These are phyloP conservation scores for Tuta absoluta DNA, from an alignment of 2,888 invertebrate species.

Conservation along the genomic window DNA sequence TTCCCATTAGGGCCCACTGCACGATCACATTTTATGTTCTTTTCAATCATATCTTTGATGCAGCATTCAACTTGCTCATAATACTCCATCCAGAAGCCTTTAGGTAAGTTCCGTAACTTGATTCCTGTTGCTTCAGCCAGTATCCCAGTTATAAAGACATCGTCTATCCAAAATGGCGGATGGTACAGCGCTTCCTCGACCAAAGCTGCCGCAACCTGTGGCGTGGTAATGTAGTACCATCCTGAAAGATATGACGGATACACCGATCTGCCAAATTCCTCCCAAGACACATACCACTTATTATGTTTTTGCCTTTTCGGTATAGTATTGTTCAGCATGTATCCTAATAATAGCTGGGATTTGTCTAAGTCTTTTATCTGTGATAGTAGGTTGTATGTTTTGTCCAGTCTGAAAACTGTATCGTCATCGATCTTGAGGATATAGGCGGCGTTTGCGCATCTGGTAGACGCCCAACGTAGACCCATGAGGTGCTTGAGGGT, in stretches of 20 bases:
- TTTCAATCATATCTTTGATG: constrained; percentile 81
- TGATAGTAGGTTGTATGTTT: constrained; percentile 54
- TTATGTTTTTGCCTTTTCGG: constrained; percentile 85
- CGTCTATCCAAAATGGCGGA: constrained; percentile 96
- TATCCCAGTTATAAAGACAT: constrained; percentile 92
- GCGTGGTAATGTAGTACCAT: constrained; percentile 90
- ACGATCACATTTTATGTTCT: constrained; percentile 84
- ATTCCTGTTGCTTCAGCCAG: constrained; percentile 82
- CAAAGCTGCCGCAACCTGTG: constrained; percentile 81
- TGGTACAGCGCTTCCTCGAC: constrained; percentile 76
- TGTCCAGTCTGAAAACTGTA: constrained; percentile 86
- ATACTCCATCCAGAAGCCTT: constrained; percentile 18
- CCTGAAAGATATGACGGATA: constrained; percentile 92
- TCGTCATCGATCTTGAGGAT: constrained; percentile 92
- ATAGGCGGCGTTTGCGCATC: constrained; percentile 82
- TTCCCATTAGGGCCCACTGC: constrained; percentile 90
- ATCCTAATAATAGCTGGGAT: constrained; percentile 81
- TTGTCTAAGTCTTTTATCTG: constrained; percentile 35
- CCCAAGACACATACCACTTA: constrained; percentile 89
- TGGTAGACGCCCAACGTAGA: constrained; percentile 85
- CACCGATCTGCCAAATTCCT: constrained; percentile 80
- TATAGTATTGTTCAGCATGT: constrained; percentile 82
- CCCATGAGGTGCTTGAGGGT: constrained; percentile 93
- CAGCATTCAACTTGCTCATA: constrained; percentile 83
- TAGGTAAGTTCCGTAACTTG: constrained; percentile 55